A percentile compares a stretch with the other conserved stretches of the same genome.
These are phyloP conservation scores for Phylloscopus collybita DNA, from an alignment of 2,797 vertebrate species.

Conservation along the genomic window DNA sequence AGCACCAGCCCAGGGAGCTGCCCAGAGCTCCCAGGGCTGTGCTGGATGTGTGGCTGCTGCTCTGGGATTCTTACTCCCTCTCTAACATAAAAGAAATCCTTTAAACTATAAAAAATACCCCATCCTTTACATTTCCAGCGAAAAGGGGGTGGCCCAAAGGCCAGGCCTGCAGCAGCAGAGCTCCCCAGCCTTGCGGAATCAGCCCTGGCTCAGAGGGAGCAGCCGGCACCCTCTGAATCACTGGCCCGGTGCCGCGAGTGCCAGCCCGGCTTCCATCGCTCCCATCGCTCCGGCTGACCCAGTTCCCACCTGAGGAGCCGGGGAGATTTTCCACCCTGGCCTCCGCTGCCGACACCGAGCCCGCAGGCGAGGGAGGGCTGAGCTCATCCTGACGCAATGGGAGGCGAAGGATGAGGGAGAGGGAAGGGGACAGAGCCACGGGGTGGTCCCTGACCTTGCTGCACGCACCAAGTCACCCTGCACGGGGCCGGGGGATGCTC, in stretches of 20 bases:
- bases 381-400: neutral
- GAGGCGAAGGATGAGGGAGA: neutral
- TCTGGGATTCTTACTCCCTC: neutral
- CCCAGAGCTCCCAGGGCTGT: accelerated
- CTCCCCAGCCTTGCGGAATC: constrained; percentile 4
- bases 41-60: neutral
- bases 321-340: neutral
- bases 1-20: accelerated
- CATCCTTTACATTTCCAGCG: neutral
- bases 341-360: neutral
- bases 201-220: constrained; percentile 13
- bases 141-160: neutral
- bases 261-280: neutral
- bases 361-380: neutral
- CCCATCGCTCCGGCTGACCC: neutral
- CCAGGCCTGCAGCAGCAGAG: neutral
- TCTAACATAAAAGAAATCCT: too few relatives aligned
- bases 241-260: neutral
- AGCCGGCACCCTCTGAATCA: constrained; percentile 5
- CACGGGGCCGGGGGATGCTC: neutral
- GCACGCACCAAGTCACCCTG: neutral
- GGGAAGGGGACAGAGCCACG: neutral
- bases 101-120: neutral
- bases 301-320: neutral
- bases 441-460: neutral